These are phyloP conservation scores for Mesocricetus auratus DNA, from an alignment of 2,113 vertebrate genomes.

Conservation along the genomic window DNA sequence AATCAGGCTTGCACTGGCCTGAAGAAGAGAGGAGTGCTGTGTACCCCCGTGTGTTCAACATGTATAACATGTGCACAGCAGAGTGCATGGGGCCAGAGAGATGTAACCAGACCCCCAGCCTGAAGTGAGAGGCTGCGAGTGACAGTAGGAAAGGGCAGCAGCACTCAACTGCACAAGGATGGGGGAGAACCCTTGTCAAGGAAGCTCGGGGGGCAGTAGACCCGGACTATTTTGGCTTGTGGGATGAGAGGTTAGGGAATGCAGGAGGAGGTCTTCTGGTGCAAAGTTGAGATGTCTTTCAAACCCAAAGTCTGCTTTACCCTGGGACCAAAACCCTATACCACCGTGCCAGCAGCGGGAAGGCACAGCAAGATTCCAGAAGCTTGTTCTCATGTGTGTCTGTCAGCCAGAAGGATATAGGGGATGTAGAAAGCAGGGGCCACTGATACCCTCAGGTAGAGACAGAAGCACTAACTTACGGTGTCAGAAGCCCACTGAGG, in stretches of 20 bases:
- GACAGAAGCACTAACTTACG: accelerated
- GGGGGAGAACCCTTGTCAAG: too few relatives aligned
- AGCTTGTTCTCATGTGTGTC: background rate
- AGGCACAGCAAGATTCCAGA: background rate
- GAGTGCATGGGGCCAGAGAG: background rate
- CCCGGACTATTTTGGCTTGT: background rate
- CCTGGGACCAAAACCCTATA: background rate
- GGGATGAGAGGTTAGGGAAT: background rate
- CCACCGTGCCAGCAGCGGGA: background rate
- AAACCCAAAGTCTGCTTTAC: background rate
- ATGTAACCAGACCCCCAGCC: background rate
- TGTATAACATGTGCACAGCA: background rate
- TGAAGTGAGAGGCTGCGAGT: background rate
- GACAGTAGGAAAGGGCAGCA: too few relatives aligned
- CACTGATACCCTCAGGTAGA: background rate
- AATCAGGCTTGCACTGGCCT: background rate
- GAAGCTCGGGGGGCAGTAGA: background rate
- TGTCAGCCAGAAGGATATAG: background rate
- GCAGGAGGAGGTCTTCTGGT: background rate
- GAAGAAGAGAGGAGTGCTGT: background rate
- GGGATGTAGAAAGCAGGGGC: background rate
- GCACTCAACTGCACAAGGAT: too few relatives aligned
- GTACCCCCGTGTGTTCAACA: background rate
- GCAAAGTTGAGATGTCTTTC: background rate
- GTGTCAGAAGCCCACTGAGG: background rate